phyloP scores from a whole-genome alignment of 1,140 invertebrate species.

The Chironomus striatipennis region DNA sequence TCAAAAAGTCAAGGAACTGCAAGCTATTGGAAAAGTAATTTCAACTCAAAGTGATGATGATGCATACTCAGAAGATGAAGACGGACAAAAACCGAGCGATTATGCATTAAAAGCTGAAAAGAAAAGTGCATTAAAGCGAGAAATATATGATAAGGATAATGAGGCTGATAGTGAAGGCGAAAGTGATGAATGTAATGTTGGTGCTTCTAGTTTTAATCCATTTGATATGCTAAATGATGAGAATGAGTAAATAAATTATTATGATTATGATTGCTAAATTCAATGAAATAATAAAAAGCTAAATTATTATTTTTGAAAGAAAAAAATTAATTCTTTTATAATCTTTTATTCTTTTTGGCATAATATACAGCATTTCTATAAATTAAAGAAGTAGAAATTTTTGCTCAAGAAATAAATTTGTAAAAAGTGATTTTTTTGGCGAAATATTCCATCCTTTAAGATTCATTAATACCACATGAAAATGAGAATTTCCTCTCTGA shows the following conservation, averaged over 20 bases:
- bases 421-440: too few relatives aligned
- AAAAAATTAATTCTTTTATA: not conserved
- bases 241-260: not conserved
- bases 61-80: not conserved
- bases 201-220: not conserved
- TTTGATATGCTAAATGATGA: not conserved
- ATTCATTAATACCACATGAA: too few relatives aligned
- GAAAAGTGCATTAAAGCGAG: not conserved
- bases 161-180: not conserved
- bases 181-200: not conserved
- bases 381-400: too few relatives aligned
- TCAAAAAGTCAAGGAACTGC: conserved; percentile 53
- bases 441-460: too few relatives aligned
- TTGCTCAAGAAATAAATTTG: too few relatives aligned
- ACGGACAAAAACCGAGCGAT: not conserved
- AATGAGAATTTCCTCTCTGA: too few relatives aligned
- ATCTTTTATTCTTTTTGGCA: not conserved
- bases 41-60: not conserved
- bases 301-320: conserved; percentile 1
- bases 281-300: not conserved
- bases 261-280: too few relatives aligned
- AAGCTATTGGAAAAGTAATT: conserved; percentile 43
- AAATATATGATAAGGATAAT: not conserved
- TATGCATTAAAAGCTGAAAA: not conserved
- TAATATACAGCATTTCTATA: not conserved